Percentiles rank a stretch among this genome's conserved stretches.
Conservation (phyloP, 2,113 vertebrate species). For the Notiomystis cincta region DNA sequence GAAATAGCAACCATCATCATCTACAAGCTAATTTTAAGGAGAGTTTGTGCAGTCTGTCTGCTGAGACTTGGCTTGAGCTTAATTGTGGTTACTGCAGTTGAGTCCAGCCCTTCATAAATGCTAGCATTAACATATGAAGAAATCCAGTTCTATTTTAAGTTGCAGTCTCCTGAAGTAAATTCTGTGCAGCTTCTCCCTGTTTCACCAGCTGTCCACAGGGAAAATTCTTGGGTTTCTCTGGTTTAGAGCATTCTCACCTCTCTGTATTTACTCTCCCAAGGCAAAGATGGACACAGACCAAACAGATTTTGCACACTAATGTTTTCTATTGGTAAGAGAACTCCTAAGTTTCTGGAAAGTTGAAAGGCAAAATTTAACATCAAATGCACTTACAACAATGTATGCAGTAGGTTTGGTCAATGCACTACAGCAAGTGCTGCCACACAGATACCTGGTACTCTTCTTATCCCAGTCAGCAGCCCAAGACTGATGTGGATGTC, state of each 20-base stretch:
- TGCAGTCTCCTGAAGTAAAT: not conserved
- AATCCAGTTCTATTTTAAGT: not conserved
- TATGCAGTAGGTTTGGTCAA: not conserved
- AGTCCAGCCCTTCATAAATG: not conserved
- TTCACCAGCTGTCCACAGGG: not conserved
- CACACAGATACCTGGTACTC: not conserved
- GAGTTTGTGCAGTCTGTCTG: not conserved
- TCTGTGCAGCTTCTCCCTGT: not conserved
- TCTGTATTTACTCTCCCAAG: not conserved
- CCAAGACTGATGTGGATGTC: not conserved
- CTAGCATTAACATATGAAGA: not conserved
- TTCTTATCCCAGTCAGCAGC: not conserved
- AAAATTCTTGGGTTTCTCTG: not conserved
- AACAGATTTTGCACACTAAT: not conserved
- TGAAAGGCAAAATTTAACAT: not conserved
- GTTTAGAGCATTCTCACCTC: not conserved
- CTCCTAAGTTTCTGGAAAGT: not conserved
- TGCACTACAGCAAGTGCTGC: not conserved
- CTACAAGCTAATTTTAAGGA: not conserved
- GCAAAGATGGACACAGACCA: not conserved
- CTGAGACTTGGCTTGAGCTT: not conserved
- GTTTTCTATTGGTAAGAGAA: not conserved
- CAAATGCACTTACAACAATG: accelerated
- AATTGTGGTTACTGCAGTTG: not conserved
- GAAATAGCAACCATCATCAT: not conserved